Conservation (phyloP, 1,140 invertebrate genomes). For the Danaus plexippus region DNA sequence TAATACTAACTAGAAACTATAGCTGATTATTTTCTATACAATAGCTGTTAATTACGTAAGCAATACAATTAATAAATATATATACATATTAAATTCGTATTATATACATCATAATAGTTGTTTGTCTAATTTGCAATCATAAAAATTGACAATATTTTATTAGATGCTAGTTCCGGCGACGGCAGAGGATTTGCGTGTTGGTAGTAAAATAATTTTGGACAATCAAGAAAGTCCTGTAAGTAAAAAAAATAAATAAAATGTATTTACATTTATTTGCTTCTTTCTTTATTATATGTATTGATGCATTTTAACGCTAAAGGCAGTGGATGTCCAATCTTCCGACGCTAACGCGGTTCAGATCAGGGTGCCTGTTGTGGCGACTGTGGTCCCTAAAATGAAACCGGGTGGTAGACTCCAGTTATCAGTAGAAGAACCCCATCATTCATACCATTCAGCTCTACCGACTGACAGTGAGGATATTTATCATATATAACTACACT, state of each 20-base stretch:
- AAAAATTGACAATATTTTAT: not conserved
- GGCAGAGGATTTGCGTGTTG: constrained; percentile 54
- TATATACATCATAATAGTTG: no score
- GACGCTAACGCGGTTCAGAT: constrained; percentile 45
- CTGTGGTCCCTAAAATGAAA: constrained; percentile 47
- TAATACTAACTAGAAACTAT: no score
- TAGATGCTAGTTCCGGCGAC: constrained; percentile 62
- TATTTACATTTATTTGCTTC: no score
- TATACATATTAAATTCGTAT: no score
- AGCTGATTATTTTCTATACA: no score
- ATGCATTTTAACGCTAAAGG: constrained; percentile 15
- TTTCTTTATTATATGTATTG: no score
- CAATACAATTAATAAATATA: constrained; percentile 4
- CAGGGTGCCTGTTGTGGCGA: constrained; percentile 57
- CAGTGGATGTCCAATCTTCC: constrained; percentile 17
- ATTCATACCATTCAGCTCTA: constrained; percentile 47
- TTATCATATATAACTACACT: no score
- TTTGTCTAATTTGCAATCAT: no score
- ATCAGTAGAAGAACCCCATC: constrained; percentile 55
- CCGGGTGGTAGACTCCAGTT: constrained; percentile 46
- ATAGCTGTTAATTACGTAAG: not conserved
- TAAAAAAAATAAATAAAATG: not conserved
- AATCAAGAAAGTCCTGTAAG: constrained; percentile 34
- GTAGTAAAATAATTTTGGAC: constrained; percentile 53
- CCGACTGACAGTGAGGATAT: constrained; percentile 32